These are phyloP conservation scores for Erebia aethiops DNA, from an alignment of 2,888 invertebrate species.

Conservation along the genomic window DNA sequence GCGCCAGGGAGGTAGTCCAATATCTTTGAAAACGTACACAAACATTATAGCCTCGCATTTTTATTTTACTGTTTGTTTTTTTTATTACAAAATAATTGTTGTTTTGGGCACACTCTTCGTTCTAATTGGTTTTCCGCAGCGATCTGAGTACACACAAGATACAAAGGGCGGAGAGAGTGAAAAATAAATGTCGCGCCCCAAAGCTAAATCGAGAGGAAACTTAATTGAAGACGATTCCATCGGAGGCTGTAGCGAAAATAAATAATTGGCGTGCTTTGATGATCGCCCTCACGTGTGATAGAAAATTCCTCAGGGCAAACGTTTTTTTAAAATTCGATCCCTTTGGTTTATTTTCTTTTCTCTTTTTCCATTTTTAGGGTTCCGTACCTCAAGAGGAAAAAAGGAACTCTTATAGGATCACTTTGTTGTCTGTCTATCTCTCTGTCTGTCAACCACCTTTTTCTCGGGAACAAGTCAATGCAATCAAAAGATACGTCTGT, in stretches of 20 bases:
- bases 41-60: too few relatives aligned
- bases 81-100: neutral
- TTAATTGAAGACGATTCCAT: constrained; percentile 31
- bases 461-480: too few relatives aligned
- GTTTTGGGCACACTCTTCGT: neutral
- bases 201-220: constrained; percentile 25
- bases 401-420: too few relatives aligned
- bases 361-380: too few relatives aligned
- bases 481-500: too few relatives aligned
- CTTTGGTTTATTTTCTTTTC: neutral
- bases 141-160: constrained; percentile 17
- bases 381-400: too few relatives aligned
- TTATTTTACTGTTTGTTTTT: neutral
- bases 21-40: too few relatives aligned
- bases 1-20: too few relatives aligned
- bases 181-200: constrained; percentile 25
- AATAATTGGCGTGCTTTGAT: constrained; percentile 25
- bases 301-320: neutral
- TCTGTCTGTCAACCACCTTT: too few relatives aligned
- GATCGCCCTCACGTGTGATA: neutral
- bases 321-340: neutral
- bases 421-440: too few relatives aligned
- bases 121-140: constrained; percentile 33
- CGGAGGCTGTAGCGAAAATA: constrained; percentile 19
- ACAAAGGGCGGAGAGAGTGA: constrained; percentile 16